phyloP scores from a whole-genome alignment of 2,113 vertebrate species.

The Catagonus wagneri region DNA sequence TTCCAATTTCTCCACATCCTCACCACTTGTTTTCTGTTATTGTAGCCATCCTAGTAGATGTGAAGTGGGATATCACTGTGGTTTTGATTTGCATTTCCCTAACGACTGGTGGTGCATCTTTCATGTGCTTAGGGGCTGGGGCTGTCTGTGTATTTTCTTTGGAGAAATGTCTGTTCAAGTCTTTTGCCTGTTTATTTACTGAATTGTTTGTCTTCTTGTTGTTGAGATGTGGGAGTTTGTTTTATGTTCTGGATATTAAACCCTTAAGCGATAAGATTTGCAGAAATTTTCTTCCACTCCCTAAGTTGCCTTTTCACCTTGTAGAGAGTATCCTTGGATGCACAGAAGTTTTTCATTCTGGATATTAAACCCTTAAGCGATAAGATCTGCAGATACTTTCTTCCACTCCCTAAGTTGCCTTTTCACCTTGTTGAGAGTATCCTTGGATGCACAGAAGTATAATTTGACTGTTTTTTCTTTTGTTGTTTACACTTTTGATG shows the following conservation, averaged over 20 bases:
- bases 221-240: background rate
- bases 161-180: background rate
- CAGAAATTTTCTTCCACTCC: background rate
- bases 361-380: background rate
- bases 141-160: background rate
- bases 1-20: background rate
- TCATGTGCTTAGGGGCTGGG: background rate
- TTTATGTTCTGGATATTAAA: background rate
- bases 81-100: background rate
- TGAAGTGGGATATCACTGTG: background rate
- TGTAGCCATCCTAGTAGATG: background rate
- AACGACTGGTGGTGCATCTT: background rate
- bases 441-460: background rate
- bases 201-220: background rate
- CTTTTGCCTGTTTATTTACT: background rate
- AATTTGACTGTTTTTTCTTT: background rate
- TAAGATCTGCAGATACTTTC: background rate
- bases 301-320: background rate
- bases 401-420: background rate
- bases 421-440: background rate
- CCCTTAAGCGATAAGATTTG: background rate
- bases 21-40: background rate
- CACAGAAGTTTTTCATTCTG: conserved; percentile 23
- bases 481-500: background rate
- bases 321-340: background rate